Evolutionary conservation across 2,797 vertebrate genomes (phyloP).

Genomic region (Dallia pectoralis): DNA sequence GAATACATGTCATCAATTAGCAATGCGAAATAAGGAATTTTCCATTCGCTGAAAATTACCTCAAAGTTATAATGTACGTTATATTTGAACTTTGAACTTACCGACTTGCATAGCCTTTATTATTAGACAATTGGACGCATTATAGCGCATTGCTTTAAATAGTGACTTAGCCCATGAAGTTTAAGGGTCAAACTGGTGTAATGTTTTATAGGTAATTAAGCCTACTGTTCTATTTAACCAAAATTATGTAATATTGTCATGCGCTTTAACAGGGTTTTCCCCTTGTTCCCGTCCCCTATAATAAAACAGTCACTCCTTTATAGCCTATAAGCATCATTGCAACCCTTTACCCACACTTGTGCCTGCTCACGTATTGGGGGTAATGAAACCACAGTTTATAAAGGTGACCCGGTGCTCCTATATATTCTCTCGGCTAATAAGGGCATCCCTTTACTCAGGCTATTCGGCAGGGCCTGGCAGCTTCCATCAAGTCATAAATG

Average conservation of each 20-base stretch:
- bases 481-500: constrained; percentile 56
- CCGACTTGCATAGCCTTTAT: too few relatives aligned
- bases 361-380: not conserved
- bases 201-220: not conserved
- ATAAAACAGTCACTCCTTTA: not conserved
- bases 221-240: not conserved
- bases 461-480: not conserved
- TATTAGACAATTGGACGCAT: too few relatives aligned
- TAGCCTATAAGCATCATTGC: not conserved
- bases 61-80: not conserved
- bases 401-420: not conserved
- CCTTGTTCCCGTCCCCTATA: not conserved
- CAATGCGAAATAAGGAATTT: not conserved
- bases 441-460: constrained; percentile 43
- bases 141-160: not conserved
- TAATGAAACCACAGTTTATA: not conserved
- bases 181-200: not conserved
- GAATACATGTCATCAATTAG: not conserved
- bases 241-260: not conserved
- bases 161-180: not conserved
- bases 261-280: not conserved
- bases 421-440: constrained; percentile 8
- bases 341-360: too few relatives aligned
- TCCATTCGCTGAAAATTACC: not conserved
- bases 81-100: too few relatives aligned